A percentile compares a stretch with the other conserved stretches of the same genome.
Conservation (phyloP, 2,888 invertebrate genomes). For the Tipula helvola region DNA sequence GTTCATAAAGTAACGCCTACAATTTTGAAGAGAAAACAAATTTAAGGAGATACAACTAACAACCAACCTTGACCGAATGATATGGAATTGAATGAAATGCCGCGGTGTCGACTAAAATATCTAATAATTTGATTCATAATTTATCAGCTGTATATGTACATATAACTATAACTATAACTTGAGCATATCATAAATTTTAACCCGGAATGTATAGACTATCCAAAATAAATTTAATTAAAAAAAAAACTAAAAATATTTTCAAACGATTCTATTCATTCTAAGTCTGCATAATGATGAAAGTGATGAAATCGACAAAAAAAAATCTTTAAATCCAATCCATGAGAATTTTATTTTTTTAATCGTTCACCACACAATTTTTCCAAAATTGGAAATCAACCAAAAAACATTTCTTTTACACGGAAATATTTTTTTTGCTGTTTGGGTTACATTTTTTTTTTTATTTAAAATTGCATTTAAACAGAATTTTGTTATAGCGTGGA, state of each 20-base stretch:
- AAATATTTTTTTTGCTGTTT: background rate
- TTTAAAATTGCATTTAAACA: background rate
- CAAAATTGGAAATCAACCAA: background rate
- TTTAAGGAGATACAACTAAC: too few species aligned
- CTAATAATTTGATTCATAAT: too few species aligned
- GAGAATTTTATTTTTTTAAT: background rate
- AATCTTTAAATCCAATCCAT: background rate
- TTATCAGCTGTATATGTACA: too few species aligned
- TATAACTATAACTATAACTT: too few species aligned
- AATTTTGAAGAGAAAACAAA: too few species aligned
- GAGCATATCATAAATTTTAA: background rate
- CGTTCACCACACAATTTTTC: background rate
- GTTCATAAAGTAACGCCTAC: too few species aligned
- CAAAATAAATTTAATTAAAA: background rate
- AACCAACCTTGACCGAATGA: background rate
- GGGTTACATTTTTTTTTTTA: background rate
- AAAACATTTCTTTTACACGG: background rate
- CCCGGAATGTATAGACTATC: background rate
- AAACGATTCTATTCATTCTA: background rate
- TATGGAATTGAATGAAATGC: too few species aligned
- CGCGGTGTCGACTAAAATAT: too few species aligned
- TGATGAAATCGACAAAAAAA: background rate
- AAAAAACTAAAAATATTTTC: background rate
- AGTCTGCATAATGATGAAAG: background rate
- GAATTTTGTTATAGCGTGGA: background rate